These are phyloP conservation scores for Leucopsar rothschildi DNA, from an alignment of 2,113 vertebrate species.

Conservation along the genomic window DNA sequence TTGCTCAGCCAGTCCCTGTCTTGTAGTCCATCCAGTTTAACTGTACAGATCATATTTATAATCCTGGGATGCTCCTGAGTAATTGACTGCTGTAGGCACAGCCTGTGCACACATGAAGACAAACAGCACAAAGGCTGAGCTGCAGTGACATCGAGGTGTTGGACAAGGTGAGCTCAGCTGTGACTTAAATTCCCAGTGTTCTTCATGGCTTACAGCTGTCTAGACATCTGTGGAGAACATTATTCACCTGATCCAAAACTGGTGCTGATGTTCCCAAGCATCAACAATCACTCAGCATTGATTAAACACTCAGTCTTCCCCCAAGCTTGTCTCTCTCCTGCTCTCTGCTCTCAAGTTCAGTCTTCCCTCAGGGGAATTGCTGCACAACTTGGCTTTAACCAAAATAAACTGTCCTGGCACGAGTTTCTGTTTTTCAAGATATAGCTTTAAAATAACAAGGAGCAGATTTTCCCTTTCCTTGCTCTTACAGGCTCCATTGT, in stretches of 20 bases:
- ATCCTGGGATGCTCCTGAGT: neutral
- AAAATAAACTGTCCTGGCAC: conserved; percentile 56
- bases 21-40: neutral
- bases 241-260: neutral
- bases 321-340: neutral
- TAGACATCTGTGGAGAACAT: neutral
- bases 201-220: neutral
- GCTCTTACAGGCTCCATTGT: neutral
- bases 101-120: neutral
- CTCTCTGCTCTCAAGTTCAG: neutral
- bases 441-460: neutral
- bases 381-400: conserved; percentile 20
- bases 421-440: conserved; percentile 24
- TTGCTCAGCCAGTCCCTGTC: neutral
- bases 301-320: neutral
- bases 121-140: neutral
- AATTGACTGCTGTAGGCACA: neutral
- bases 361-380: neutral
- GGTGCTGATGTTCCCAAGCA: neutral
- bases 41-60: neutral
- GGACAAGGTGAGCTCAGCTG: neutral
- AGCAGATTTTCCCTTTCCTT: neutral
- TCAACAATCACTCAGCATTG: neutral
- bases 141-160: neutral
- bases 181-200: neutral